phyloP scores from a whole-genome alignment of 2,113 vertebrate genomes.

The Meleagris gallopavo region DNA sequence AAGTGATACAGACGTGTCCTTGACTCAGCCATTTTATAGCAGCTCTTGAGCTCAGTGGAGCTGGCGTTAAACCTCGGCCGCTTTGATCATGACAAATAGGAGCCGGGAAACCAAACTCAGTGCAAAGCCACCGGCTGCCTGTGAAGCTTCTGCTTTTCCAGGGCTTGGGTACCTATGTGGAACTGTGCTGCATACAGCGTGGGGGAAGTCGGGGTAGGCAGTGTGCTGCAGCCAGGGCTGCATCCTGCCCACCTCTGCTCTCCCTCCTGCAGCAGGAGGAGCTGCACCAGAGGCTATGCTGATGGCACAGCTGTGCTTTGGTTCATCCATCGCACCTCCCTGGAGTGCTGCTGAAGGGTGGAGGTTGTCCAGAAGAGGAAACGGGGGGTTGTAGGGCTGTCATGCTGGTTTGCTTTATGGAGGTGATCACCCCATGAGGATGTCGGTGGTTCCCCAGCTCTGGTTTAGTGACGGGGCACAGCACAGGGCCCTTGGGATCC shows the following conservation, averaged over 20 bases:
- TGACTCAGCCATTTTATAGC: constrained; percentile 61
- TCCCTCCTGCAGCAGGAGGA: not conserved
- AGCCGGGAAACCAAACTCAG: constrained; percentile 47
- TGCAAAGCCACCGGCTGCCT: not conserved
- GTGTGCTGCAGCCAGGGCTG: not conserved
- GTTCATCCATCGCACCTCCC: accelerated
- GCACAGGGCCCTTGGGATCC: accelerated
- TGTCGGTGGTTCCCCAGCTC: too few relatives aligned
- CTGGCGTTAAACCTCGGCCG: not conserved
- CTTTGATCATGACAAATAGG: constrained; percentile 66
- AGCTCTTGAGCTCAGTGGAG: constrained; percentile 50
- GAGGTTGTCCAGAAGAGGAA: not conserved
- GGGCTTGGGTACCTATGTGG: not conserved
- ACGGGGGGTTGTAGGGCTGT: not conserved
- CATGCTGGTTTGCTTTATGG: accelerated
- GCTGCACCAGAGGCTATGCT: not conserved
- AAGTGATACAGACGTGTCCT: constrained; percentile 15
- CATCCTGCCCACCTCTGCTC: not conserved
- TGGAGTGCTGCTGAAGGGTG: not conserved
- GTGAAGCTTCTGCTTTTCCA: constrained; percentile 16
- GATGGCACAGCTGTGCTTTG: not conserved
- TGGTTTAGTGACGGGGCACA: not conserved
- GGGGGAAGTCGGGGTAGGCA: not conserved
- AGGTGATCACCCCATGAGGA: not conserved
- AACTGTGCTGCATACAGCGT: not conserved